Evolutionary conservation across 2,888 invertebrate species (phyloP), one percentile per base, ranked within the genome.

Genomic region (Ophonus ardosiacus): DNA sequence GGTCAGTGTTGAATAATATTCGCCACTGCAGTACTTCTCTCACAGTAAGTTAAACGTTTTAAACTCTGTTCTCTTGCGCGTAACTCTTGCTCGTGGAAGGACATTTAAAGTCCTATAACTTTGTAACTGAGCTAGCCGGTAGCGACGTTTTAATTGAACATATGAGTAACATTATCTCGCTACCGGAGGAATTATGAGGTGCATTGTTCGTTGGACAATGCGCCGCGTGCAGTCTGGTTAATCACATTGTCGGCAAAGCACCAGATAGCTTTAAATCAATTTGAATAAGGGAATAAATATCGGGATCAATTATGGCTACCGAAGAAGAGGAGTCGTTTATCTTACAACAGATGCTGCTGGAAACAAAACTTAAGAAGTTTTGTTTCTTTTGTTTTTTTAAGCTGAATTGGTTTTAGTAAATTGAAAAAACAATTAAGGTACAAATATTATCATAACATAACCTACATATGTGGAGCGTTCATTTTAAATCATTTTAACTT

Each of bases 211-310:
- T 43, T 43, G 71, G n/a, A 68, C 68, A 68, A 68, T 68, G 68
- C 68, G 10, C 68, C 24, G 31, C 31, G 68, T 21, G 24, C 63
- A 61, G 63, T 81, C 18, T 38, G 31, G 81, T 81, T 81, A 81
- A 80, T 80, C 80, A 80, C 61, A 38, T 65, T 43, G 71, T 40
- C 71, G 17, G 71, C 71, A 17, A 38, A 40, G 71, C 43, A 17
- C 17, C 51, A 40, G 74, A 74, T 43, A 43, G 63, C 51, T 65
- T 61, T 80, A 80, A 81, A 82, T 82, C 82, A 82, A 82, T 82
- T 82, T 82, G 82, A 68, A 71, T 81, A 65, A 56, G 71, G 68
- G 68, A 31, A 71, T 82, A 82, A 82, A 82, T 71, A 68, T 71
- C 68, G 6, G 71, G 71, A 82, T 82, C 82, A 71, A 82, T 82